Percentiles rank a stretch among this genome's conserved stretches.
phyloP scores from a whole-genome alignment of 2,888 invertebrate species.

The Lasioglossum zephyrum region DNA sequence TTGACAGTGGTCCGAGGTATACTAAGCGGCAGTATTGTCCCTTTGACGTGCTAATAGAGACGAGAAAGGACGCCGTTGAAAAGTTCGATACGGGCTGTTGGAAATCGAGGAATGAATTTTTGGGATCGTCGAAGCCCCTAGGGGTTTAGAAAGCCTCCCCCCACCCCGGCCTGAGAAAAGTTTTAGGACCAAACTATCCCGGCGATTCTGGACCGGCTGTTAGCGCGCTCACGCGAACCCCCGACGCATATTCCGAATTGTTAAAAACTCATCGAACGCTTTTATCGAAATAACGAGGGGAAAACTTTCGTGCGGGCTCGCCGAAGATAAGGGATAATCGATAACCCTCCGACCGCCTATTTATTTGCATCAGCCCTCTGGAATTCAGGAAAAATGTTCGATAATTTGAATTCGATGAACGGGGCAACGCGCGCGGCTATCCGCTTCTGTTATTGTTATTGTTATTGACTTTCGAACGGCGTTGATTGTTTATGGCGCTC shows the following conservation, averaged over 20 bases:
- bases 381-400: slow-evolving; percentile 33
- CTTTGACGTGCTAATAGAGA: slow-evolving; percentile 17
- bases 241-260: slow-evolving; percentile 18
- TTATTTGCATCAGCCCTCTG: neutral
- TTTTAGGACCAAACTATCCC: slow-evolving; percentile 32
- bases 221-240: neutral
- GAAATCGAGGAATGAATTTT: slow-evolving; percentile 21
- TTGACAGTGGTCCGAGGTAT: slow-evolving; percentile 8
- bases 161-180: neutral
- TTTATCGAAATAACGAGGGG: slow-evolving; percentile 48
- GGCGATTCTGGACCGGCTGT: neutral
- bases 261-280: slow-evolving; percentile 36
- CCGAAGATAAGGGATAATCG: slow-evolving; percentile 23
- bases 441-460: neutral
- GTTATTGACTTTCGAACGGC: neutral
- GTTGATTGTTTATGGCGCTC: neutral
- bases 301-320: slow-evolving; percentile 5
- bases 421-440: neutral
- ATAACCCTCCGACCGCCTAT: slow-evolving; percentile 11
- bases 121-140: slow-evolving; percentile 15
- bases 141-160: neutral
- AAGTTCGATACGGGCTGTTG: slow-evolving; percentile 12
- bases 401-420: slow-evolving; percentile 17
- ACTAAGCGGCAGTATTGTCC: slow-evolving; percentile 1
- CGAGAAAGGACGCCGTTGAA: neutral